A percentile compares a stretch with the other conserved stretches of the same genome.
Conservation (phyloP, 2,113 vertebrate species). For the Progne subis region DNA sequence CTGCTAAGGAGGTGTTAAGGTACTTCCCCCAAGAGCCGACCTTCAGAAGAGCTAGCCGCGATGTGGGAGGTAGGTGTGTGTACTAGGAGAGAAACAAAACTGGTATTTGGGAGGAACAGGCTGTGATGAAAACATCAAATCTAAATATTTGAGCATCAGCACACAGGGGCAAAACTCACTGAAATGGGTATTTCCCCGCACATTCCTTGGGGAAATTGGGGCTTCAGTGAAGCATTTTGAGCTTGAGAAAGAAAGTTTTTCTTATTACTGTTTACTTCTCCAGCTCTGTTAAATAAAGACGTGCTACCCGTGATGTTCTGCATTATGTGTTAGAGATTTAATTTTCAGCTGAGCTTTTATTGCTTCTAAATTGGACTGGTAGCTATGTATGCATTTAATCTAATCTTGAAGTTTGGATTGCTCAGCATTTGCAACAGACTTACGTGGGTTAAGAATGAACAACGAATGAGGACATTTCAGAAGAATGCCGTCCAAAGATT, state of each 20-base stretch:
- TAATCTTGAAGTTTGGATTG: not conserved
- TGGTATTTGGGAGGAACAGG: not conserved
- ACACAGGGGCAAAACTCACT: not conserved
- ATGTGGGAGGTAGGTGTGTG: not conserved
- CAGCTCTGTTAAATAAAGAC: not conserved
- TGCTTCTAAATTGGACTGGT: not conserved
- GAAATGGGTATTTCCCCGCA: not conserved
- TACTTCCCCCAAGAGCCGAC: not conserved
- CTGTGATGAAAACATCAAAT: not conserved
- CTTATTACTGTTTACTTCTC: not conserved
- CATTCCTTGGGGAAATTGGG: not conserved
- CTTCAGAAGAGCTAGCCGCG: not conserved
- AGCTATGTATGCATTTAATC: not conserved
- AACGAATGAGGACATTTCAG: not conserved
- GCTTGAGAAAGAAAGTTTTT: not conserved
- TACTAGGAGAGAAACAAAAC: not conserved
- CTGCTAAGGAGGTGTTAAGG: not conserved
- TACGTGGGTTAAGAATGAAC: not conserved
- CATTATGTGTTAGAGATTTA: not conserved
- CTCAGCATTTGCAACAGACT: not conserved
- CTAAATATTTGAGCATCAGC: not conserved
- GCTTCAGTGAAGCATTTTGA: not conserved
- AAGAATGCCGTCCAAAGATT: not conserved
- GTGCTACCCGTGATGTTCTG: not conserved
- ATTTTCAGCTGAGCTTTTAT: not conserved